Evolutionary conservation across 2,888 invertebrate species (phyloP).

Genomic region (Sinopyrophorus schimmeli): DNA sequence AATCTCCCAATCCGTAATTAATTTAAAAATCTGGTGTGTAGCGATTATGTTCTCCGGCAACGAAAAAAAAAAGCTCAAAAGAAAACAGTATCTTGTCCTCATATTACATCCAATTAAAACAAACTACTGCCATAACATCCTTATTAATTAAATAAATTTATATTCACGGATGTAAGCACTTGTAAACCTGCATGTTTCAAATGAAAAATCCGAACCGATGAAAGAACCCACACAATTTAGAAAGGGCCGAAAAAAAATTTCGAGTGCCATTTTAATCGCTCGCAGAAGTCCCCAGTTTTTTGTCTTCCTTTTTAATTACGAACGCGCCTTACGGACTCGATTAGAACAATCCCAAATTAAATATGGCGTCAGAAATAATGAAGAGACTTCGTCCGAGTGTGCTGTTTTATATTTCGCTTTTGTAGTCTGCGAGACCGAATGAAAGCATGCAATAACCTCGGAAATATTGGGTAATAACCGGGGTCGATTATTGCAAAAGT

Average conservation of each 20-base stretch:
- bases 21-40: too few relatives aligned
- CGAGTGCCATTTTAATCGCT: too few relatives aligned
- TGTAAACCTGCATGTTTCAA: constrained; percentile 37
- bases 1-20: too few relatives aligned
- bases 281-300: too few relatives aligned
- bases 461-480: constrained; percentile 27
- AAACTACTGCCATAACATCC: constrained; percentile 30
- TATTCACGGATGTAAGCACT: constrained; percentile 40
- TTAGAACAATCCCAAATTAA: too few relatives aligned
- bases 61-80: constrained; percentile 4
- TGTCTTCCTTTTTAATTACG: too few relatives aligned
- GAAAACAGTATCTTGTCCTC: constrained; percentile 6
- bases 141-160: constrained; percentile 39
- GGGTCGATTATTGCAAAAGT: constrained; percentile 27
- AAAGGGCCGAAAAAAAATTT: too few relatives aligned
- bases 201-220: too few relatives aligned
- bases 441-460: constrained; percentile 24
- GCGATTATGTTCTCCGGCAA: too few relatives aligned
- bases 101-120: constrained; percentile 18
- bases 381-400: not conserved
- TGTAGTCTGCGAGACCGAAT: constrained; percentile 19
- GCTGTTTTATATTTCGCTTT: constrained; percentile 15
- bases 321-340: too few relatives aligned
- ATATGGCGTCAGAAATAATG: constrained; percentile 28
- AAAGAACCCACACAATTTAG: too few relatives aligned